Evolutionary conservation across 2,888 invertebrate species (phyloP), one percentile per base, ranked within the genome.

Genomic region (Phlogophora meticulosa): DNA sequence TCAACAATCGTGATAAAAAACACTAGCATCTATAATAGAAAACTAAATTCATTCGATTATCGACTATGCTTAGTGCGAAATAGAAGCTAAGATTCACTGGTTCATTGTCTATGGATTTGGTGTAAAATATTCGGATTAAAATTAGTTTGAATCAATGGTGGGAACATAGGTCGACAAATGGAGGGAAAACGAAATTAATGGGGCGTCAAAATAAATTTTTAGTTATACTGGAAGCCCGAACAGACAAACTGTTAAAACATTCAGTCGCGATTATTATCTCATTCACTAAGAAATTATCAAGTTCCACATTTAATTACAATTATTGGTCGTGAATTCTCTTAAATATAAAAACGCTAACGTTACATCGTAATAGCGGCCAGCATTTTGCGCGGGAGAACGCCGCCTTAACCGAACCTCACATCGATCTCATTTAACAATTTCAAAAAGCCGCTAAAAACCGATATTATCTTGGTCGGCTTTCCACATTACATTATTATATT

Each of bases 281-380:
- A 91, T 87, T 93, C 91, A 93, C 93, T 94, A 94, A 92, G 91
- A 93, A 94, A 93, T 92, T 90, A 91, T 90, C 85, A 88, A 90
- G 88, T 90, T 91, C 88, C 91, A 92, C 90, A 90, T 91, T 89
- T 89, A 90, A 92, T 94, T 95, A 95, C 93, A 94, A 91, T 93
- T 95, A 95, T 95, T 95, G 95, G 95, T 95, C 95, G 94, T 94
- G 94, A 93, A 89, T 93, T 91, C 82, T 84, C 92, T 93, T 94
- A 93, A 72, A 88, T 88, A 88, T 88, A 89, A 88, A 90, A 90
- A 91, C 91, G 92, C 93, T 92, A 93, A 91, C 84, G 85, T 89
- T 88, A 78, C 76, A 70, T 81, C 83, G 88, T 88, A 84, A 88
- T 87, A 90, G 93, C 91, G 87, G 89, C 85, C 84, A 70, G 80